Evolutionary conservation across 2,888 invertebrate species (phyloP).

Genomic region (Lypha dubia): DNA sequence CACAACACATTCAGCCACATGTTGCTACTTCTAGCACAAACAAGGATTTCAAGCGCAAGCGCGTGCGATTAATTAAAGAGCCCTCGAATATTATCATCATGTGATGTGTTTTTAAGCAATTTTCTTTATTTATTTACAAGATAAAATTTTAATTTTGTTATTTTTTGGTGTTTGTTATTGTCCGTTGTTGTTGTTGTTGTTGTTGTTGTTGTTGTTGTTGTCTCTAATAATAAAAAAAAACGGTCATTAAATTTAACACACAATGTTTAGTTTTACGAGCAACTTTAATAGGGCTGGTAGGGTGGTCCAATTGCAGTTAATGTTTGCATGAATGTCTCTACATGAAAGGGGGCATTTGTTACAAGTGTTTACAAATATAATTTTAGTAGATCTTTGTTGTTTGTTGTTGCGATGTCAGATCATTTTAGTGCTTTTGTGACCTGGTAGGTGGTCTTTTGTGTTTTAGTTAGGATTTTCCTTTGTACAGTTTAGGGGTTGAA

Average conservation of each 20-base stretch:
- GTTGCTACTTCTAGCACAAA: conserved; percentile 8
- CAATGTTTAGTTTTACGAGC: conserved; percentile 10
- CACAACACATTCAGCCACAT: conserved; percentile 43
- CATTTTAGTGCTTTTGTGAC: not conserved
- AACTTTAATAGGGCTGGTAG: conserved; percentile 40
- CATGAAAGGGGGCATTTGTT: conserved; percentile 7
- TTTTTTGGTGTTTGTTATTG: not conserved
- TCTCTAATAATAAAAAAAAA: conserved; percentile 34
- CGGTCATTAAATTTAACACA: conserved; percentile 53
- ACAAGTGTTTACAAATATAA: conserved; percentile 25
- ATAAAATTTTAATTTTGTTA: not conserved
- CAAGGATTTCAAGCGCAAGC: conserved; percentile 46
- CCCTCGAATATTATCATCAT: not conserved
- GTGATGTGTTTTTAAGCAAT: not conserved
- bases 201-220: conserved; percentile 22
- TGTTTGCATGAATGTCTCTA: not conserved
- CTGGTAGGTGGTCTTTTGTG: not conserved
- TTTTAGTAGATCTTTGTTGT: conserved; percentile 33
- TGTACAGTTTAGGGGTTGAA: too few species aligned
- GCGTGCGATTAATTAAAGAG: conserved; percentile 37
- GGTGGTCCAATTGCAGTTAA: conserved; percentile 43
- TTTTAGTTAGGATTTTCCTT: not conserved
- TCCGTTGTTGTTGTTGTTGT: conserved; percentile 13
- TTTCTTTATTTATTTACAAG: conserved; percentile 27
- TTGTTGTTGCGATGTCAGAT: conserved; percentile 36